Evolutionary conservation across 2,113 vertebrate genomes (phyloP), one percentile per base, ranked within the genome.

Genomic region (Choloepus hoffmanni): DNA sequence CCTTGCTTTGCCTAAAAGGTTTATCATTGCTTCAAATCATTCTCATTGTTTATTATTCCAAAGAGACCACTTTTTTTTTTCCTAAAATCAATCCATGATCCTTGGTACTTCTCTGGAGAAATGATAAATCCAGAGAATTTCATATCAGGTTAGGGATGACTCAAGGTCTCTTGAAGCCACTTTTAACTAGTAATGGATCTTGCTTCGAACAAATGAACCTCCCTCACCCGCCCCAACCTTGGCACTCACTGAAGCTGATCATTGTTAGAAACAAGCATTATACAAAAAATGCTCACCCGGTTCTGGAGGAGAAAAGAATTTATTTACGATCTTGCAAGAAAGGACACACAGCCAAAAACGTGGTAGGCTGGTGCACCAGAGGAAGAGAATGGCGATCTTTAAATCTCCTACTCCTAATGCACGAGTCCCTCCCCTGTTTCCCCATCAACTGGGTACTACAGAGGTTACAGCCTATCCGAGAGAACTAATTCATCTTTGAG

Each of bases 51-150:
- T 43, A 72, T 62, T 86, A 55, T 28, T 72, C 63, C 24, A 94
- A 81, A 94, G 6, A 91, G 5, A 68, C 10, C 8, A 23, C 24
- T 10, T 40, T 50, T 36, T 28, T 40, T 16, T 30, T 50, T 9
- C 23, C 21, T 45, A 58, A 74, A 68, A 85, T 50, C 28, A 60
- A 10, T 81, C 78, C 13, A 7, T 79, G 60, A 48, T 84, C 65
- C 21, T 92, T 40, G 19, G 53, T 55, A 19, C 24, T 90, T 95
- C 78, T 68, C 63, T 89, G 91, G 19, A 89, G n/a, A 92, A 95
- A 86, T 74, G 21, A 90, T 65, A 68, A 45, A 45, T 68, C 30
- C 50, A 58, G 19, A 43, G 15, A 85, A 19, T 8, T 30, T 83
- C 43, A 67, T 24, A 14, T 67, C 62, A 19, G 53, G 40, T 50